A percentile compares a stretch with the other conserved stretches of the same genome.
Evolutionary conservation across 1,140 invertebrate genomes (phyloP).

Genomic region (Metaphire vulgaris): DNA sequence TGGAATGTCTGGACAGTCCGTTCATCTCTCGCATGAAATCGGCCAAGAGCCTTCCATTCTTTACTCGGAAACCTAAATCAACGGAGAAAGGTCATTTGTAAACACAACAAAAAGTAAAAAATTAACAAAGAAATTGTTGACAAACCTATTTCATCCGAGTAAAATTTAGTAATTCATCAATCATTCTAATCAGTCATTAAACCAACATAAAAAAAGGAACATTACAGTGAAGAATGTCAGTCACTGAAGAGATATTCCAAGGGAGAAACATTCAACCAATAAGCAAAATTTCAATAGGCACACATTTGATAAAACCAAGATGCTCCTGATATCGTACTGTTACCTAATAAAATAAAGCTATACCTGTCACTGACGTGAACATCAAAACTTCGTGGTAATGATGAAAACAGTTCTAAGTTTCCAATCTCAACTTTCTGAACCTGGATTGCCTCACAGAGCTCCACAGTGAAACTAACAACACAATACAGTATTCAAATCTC

Average conservation of each 20-base stretch:
- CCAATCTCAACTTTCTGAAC: conserved; percentile 76
- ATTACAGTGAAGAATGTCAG: background rate
- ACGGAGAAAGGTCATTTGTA: background rate
- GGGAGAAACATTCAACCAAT: background rate
- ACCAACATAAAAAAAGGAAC: background rate
- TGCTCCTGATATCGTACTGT: too few relatives aligned
- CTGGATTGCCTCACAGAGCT: conserved; percentile 94
- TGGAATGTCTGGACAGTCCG: conserved; percentile 80
- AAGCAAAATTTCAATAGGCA: too few relatives aligned
- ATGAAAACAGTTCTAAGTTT: conserved; percentile 97
- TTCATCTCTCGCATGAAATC: conserved; percentile 78
- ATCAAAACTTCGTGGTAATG: conserved; percentile 79
- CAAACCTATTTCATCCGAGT: too few relatives aligned
- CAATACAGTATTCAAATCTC: too few relatives aligned
- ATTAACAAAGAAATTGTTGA: too few relatives aligned
- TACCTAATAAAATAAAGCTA: too few relatives aligned
- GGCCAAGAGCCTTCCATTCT: conserved; percentile 82
- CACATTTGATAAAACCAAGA: too few relatives aligned
- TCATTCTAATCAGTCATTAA: background rate
- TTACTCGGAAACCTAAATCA: conserved; percentile 69
- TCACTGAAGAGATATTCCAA: conserved; percentile 1
- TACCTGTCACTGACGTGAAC: conserved; percentile 69
- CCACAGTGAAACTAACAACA: conserved; percentile 78
- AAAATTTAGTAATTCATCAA: too few relatives aligned
- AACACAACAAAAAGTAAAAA: background rate